Percentiles rank a stretch among this genome's conserved stretches.
Evolutionary conservation across 2,797 vertebrate genomes (phyloP).

Genomic region (Ptychobarbus kaznakovi): DNA sequence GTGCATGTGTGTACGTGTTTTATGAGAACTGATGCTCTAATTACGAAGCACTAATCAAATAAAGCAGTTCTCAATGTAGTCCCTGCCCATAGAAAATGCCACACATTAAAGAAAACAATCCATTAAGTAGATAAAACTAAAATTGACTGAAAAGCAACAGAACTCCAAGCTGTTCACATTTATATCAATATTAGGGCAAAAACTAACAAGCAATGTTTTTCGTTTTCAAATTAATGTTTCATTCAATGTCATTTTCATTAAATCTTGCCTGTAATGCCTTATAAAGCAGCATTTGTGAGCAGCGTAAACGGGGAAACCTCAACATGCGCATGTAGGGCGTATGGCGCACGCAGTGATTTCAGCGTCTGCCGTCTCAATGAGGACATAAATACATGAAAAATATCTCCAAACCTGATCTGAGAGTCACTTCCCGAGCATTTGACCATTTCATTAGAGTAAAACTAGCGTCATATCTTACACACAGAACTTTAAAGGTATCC

Average conservation of each 20-base stretch:
- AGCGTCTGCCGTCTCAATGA: no score
- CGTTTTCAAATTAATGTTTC: background rate
- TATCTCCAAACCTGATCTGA: no score
- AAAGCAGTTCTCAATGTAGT: slow-evolving; percentile 33
- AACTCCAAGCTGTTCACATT: background rate
- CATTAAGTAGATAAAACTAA: slow-evolving; percentile 15
- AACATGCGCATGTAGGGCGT: no score
- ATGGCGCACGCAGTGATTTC: no score
- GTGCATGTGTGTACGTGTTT: background rate
- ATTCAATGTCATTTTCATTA: background rate
- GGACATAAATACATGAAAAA: no score
- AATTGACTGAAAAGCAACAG: slow-evolving; percentile 17
- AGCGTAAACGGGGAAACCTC: no score
- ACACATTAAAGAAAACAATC: slow-evolving; percentile 25
- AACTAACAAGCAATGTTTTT: background rate
- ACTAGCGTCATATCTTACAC: no score
- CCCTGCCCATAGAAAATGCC: slow-evolving; percentile 17
- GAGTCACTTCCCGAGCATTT: no score
- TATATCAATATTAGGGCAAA: background rate
- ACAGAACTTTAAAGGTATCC: no score
- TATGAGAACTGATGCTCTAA: slow-evolving; percentile 38
- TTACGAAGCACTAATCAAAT: slow-evolving; percentile 19
- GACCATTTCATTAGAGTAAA: no score
- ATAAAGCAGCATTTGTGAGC: background rate
- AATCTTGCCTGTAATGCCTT: background rate